phyloP scores from a whole-genome alignment of 2,888 invertebrate species.

The Drosophila phalerata region DNA sequence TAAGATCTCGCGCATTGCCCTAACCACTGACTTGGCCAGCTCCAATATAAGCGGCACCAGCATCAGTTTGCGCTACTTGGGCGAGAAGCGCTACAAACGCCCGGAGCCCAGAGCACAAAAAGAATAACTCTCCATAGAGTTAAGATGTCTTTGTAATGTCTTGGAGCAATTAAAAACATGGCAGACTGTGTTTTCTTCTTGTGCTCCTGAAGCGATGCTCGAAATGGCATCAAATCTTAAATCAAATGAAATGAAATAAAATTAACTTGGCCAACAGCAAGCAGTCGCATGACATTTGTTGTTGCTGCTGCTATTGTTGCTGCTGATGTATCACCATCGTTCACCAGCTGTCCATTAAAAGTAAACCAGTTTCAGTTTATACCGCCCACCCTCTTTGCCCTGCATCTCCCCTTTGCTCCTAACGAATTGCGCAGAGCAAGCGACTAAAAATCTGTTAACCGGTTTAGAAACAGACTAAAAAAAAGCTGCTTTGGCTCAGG shows the following conservation, averaged over 20 bases:
- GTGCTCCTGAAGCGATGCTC: background rate
- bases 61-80: constrained; percentile 18
- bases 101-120: background rate
- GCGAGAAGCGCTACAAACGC: background rate
- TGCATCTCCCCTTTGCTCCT: background rate
- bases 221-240: constrained; percentile 11
- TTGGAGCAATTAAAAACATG: constrained; percentile 1
- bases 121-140: background rate
- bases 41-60: constrained; percentile 14
- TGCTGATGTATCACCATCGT: constrained; percentile 41
- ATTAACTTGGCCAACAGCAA: constrained; percentile 36
- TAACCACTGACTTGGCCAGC: background rate
- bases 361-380: constrained; percentile 58
- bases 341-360: constrained; percentile 66
- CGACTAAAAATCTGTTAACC: constrained; percentile 66
- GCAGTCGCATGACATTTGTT: background rate
- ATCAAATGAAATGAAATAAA: constrained; percentile 33
- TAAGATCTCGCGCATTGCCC: background rate
- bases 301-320: constrained; percentile 8
- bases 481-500: constrained; percentile 29
- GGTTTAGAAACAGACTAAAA: constrained; percentile 64
- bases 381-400: background rate
- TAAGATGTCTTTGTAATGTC: background rate
- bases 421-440: constrained; percentile 22
- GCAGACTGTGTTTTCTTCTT: background rate